Base-by-base conservation (phyloP, 2,113 vertebrate genomes). In the Bufo bufo region DNA sequence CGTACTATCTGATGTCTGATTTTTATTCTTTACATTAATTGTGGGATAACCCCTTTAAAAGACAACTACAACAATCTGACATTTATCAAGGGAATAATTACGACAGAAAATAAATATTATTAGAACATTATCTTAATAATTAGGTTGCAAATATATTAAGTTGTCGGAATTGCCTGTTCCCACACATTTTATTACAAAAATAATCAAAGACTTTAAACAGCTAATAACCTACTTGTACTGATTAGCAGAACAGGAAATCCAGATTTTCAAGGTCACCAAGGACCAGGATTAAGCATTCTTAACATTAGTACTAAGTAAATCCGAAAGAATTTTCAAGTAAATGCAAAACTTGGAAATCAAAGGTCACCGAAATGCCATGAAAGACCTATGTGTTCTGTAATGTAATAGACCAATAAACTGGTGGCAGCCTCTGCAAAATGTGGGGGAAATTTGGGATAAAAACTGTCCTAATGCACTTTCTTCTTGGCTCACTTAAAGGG, bases 171-270 rank as follows among this genome's bases (percentile, higher is more conserved):
- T 75, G 45, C 50, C 19, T 16, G 17, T 75, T 75, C 72, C 47
- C 72, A 75, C 47, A 75, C 45, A 49, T 75, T 75, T 71, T 75
- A 75, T 74, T 74, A 74, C 43, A 16, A 47, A 75, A 50, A 75
- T 75, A 47, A 74, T 47, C 10, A 66, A 66, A 71, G 71, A 47
- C 43, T 5, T 47, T 49, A 72, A 45, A 17, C 72, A 20, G 72
- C 45, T 74, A 50, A 75, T 20, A 50, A 75, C 45, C 50, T 45
- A 20, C n/a, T 69, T 54, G 49, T 54, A 54, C 49, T 63, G 80
- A 82, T 82, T 84, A 84, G 20, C 45, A 71, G 65, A 84, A 66
- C 63, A 84, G 63, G 66, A 84, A 69, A 69, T 69, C 33, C 63
- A 54, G 82, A 49, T 52, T 50, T 65, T 84, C 54, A 54, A 84